Percentiles rank a stretch among this genome's conserved stretches.
Evolutionary conservation across 2,113 vertebrate genomes (phyloP).

Genomic region (Pampusana beccarii): DNA sequence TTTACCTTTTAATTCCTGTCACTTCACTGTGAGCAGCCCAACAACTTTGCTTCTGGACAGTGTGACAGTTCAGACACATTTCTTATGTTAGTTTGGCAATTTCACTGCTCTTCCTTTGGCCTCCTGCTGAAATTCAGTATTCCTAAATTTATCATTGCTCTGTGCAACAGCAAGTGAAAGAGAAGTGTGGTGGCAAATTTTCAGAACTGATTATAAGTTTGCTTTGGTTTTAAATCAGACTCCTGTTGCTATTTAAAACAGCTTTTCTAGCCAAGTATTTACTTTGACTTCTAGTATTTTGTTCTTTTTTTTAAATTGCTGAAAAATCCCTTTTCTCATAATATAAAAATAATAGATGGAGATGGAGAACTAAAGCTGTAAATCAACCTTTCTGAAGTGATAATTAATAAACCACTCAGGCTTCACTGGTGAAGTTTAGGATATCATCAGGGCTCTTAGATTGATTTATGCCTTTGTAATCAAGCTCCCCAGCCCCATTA

Average conservation of each 20-base stretch:
- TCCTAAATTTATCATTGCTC: neutral
- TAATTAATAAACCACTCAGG: slow-evolving; percentile 52
- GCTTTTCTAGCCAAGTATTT: neutral
- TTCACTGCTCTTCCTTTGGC: neutral
- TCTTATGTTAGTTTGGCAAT: neutral
- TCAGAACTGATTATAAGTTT: neutral
- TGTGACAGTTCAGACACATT: neutral
- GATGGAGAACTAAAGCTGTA: slow-evolving; percentile 1
- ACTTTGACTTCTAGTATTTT: neutral
- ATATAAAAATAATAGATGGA: neutral
- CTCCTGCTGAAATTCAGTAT: neutral
- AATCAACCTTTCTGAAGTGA: slow-evolving; percentile 41
- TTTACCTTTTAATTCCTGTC: slow-evolving; percentile 26
- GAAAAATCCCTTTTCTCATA: neutral
- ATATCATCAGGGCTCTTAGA: slow-evolving; percentile 3
- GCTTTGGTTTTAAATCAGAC: neutral
- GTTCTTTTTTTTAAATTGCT: neutral
- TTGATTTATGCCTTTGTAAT: slow-evolving; percentile 38
- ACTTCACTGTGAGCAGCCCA: neutral
- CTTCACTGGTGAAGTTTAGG: neutral
- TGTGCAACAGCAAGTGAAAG: neutral
- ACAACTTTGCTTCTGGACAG: neutral
- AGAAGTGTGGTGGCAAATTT: neutral
- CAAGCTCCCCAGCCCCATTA: slow-evolving; percentile 14
- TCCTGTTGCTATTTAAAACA: neutral